Evolutionary conservation across 2,797 vertebrate genomes (phyloP), one percentile per base, ranked within the genome.

Genomic region (Lophotriccus pileatus): DNA sequence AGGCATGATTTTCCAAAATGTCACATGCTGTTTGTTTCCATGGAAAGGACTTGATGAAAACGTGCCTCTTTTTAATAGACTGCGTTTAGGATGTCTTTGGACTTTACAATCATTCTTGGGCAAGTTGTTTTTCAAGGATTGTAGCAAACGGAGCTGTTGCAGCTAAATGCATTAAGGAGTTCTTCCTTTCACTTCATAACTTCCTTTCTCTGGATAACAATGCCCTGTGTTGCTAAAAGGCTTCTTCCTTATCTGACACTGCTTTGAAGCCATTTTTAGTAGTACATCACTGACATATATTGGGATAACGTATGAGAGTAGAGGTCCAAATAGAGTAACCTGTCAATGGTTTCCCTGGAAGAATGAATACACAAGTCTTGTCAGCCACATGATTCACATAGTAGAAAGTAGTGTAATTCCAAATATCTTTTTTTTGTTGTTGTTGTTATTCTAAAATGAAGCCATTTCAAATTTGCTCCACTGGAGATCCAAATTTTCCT

Each of bases 381-480:
- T 53, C 60, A 73, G 49, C 21, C 19, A n/a, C 46, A 73, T 8
- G 4, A 15, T n/a, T 59, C 0, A 0, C 14, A 41, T 1, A 3
- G 25, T 32, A 72, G 58, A 47, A 82, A 89, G 66, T 3, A 34
- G 15, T 6, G 5, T n/a, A 27, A 87, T 67, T 86, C 37, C 10
- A 28, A 28, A 92, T 77, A 58, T 27, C 6, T 27, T 16, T 27
- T 27, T 24, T 52, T 73, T 0, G 1, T 34, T 74, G 37, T 39
- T 39, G 39, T 70, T 7, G 32, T 59, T 78, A 43, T 67, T 76
- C 46, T 58, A 64, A 92, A 90, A 79, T 53, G 12, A 74, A 77
- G 34, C 24, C 10, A 21, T 85, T 87, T 94, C 44, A 74, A 12
- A 12, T 89, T 89, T 83, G 12, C 20, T 83, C 37, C 41, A 90